phyloP scores from a whole-genome alignment of 2,888 invertebrate species.

The Galeopsomyia nigrocyanea region DNA sequence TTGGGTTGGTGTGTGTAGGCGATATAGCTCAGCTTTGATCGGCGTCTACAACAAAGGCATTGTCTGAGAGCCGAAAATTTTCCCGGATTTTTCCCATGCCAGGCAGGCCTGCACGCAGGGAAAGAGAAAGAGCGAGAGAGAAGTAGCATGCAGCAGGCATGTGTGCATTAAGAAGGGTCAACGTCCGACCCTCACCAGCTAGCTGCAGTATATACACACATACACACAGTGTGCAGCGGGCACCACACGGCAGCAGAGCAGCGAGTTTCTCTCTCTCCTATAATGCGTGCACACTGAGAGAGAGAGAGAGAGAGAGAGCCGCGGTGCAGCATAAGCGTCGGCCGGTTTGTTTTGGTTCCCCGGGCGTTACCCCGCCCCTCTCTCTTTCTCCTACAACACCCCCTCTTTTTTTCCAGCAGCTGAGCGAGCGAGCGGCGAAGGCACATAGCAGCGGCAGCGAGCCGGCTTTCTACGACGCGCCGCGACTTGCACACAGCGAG shows the following conservation, averaged over 20 bases:
- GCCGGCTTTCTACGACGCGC: conserved; percentile 2
- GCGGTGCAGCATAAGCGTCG: conserved; percentile 35
- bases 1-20: not conserved
- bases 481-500: not conserved
- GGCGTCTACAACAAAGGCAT: no score
- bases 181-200: conserved; percentile 68
- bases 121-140: conserved; percentile 7
- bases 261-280: not conserved
- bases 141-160: not conserved
- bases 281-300: not conserved
- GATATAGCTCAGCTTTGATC: no score
- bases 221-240: no score
- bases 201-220: conserved; percentile 46
- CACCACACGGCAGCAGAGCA: no score
- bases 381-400: conserved; percentile 9
- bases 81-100: no score
- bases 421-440: conserved; percentile 8
- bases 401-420: conserved; percentile 57
- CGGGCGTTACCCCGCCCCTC: conserved; percentile 66
- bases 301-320: no score
- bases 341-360: conserved; percentile 69
- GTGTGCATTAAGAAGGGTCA: conserved; percentile 64
- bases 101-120: not conserved
- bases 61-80: no score
- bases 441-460: no score